phyloP scores from a whole-genome alignment of 1,140 invertebrate genomes.

The Andricus grossulariae region DNA sequence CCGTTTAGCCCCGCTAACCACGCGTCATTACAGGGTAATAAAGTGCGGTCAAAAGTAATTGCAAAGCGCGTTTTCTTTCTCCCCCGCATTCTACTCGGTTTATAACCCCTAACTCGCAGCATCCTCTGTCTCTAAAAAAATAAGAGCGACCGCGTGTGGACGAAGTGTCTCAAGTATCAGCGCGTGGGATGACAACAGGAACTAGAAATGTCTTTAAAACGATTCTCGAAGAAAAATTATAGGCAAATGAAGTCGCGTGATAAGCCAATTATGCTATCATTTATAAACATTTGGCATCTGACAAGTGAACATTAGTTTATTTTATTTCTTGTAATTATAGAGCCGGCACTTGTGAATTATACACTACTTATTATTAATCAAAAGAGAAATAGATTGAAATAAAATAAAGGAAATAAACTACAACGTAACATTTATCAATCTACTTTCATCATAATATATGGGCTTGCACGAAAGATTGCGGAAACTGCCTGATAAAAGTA shows the following conservation, averaged over 20 bases:
- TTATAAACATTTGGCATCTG: background rate
- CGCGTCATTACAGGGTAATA: slow-evolving; percentile 44
- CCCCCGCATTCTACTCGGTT: background rate
- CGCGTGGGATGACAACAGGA: slow-evolving; percentile 13
- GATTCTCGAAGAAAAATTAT: background rate
- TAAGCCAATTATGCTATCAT: slow-evolving; percentile 6
- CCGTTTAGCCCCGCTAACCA: slow-evolving; percentile 37
- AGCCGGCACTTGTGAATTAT: slow-evolving; percentile 1
- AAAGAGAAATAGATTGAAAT: background rate
- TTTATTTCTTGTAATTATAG: slow-evolving; percentile 13
- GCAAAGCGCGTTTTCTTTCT: background rate
- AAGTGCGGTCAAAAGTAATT: slow-evolving; percentile 47
- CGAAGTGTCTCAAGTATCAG: background rate
- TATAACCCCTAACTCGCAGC: background rate
- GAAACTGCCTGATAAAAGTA: slow-evolving; percentile 37
- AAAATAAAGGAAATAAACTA: background rate
- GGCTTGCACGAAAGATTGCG: slow-evolving; percentile 1
- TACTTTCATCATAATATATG: slow-evolving; percentile 6
- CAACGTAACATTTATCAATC: background rate
- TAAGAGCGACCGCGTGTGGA: background rate
- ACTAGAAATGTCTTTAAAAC: slow-evolving; percentile 5
- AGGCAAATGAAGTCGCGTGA: background rate
- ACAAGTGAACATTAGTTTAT: slow-evolving; percentile 11
- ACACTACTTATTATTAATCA: slow-evolving; percentile 3
- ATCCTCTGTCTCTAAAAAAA: background rate